Conservation (phyloP, 2,797 vertebrate species). For the Cyclura pinguis region DNA sequence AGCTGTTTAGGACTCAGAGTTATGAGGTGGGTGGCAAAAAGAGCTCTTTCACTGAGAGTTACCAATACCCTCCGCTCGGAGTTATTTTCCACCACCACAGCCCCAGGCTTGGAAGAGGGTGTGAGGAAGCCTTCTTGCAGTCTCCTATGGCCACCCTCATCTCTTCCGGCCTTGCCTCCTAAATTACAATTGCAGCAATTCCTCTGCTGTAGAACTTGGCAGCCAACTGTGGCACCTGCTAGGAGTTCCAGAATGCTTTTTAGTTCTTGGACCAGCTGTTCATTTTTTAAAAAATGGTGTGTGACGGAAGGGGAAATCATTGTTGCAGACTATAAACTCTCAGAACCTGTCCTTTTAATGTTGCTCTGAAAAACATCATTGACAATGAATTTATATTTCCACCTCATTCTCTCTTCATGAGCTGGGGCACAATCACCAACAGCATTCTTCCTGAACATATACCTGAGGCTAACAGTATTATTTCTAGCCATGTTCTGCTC, state of each 20-base stretch:
- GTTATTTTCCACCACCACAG: neutral
- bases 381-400: neutral
- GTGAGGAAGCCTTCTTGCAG: neutral
- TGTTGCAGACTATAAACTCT: neutral
- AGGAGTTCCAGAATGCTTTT: neutral
- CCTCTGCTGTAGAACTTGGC: constrained; percentile 38
- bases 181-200: neutral
- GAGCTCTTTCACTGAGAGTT: neutral
- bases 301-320: neutral
- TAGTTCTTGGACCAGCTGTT: constrained; percentile 48
- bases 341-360: neutral
- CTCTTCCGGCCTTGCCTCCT: neutral
- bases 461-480: too few relatives aligned
- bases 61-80: neutral
- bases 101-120: rapidly evolving
- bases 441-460: neutral
- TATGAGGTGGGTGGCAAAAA: constrained; percentile 8
- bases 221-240: constrained; percentile 61
- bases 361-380: neutral
- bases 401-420: too few relatives aligned
- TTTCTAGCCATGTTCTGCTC: too few relatives aligned
- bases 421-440: too few relatives aligned
- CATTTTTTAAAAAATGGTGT: neutral
- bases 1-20: neutral
- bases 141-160: neutral